Evolutionary conservation across 2,888 invertebrate species (phyloP), one percentile per base, ranked within the genome.

Genomic region (Syritta pipiens): DNA sequence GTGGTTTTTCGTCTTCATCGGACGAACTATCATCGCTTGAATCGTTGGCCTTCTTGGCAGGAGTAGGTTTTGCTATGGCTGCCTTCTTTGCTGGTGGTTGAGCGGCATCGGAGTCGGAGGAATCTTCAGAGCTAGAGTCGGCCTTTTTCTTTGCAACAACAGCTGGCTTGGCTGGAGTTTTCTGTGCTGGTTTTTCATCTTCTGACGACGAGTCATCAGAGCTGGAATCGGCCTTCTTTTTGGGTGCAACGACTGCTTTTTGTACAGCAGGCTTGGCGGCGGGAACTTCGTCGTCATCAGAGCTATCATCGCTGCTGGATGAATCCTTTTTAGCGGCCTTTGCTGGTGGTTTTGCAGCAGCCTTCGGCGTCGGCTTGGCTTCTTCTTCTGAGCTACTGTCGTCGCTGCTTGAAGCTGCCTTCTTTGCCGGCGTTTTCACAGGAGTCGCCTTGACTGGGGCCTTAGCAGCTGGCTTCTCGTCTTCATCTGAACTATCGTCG

Each of bases 21-120:
- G 89, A 90, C 65, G 88, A 89, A 42, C 90, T 89, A 32, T 89
- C 89, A 74, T 89, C 89, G 42, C 89, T 89, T 3, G 89, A 88
- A n/a, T 87, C 86, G 63, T 87, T 84, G 57, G 86, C 84, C 81
- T 89, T 89, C 65, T 88, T 89, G 19, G 81, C 81, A n/a, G 37
- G 35, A 2, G 81, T 82, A 2, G 87, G 85, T 10, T 83, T 37
- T 26, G 83, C 59, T 30, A 79, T 59, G 1, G 82, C 82, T 12
- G 82, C 71, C 59, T 83, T 83, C 57, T 81, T 86, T 26, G 53
- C 82, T 65, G 82, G 83, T 69, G 81, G 83, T 30, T 81, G 69
- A 17, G 82, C 79, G 17, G 83, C 83, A 55, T 82, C 82, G 1
- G 69, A 81, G 46, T 82, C 82, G 1, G 72, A 81, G 0, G 79